Base-by-base conservation (phyloP, 1,140 invertebrate genomes). In the fruit fly (Drosophila melanogaster) region DNA sequence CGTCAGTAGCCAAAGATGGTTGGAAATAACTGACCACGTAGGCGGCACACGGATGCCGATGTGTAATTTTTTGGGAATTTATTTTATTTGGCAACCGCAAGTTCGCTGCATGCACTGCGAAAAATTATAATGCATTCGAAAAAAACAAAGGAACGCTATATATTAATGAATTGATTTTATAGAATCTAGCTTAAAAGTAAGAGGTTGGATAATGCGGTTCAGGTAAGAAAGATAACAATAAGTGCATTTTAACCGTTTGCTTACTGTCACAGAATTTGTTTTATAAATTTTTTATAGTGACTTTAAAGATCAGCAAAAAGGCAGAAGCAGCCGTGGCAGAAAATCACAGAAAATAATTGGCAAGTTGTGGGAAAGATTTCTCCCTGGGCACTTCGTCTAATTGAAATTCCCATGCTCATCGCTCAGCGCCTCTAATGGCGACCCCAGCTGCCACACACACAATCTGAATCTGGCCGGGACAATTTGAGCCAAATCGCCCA, bases 391-490 rank as follows among this genome's bases (percentile, higher is more conserved):
- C 72, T 66, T 74, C 58, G 75, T 62, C 75, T 78, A 78, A 78
- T 78, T 78, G 75, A 78, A 78, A 78, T 78, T 78, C 75, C 75
- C 75, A 78, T 77, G 72, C 72, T 76, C 72, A 76, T 76, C 72
- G 74, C 75, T 78, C 59, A 71, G 65, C 65, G 75, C 62, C 75
- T 70, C 65, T 77, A 77, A 77, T 77, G 75, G 64, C 57, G 74
- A 70, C 72, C 72, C 72, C 72, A 76, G 72, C 72, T 76, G 72
- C 71, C 70, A 74, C 67, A 73, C 57, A 75, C 53, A 66, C 61
- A 76, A 49, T 58, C 55, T 67, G 61, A 77, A 67, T 77, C 74
- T 77, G 73, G 55, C 50, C 46, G 35, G 46, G 71, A 53, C 72
- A 75, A 75, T 75, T 75, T 75, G n/a, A 75, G 72, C 72, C 50